Evolutionary conservation across 2,797 vertebrate genomes (phyloP).

Genomic region (Sebastes nivosus): DNA sequence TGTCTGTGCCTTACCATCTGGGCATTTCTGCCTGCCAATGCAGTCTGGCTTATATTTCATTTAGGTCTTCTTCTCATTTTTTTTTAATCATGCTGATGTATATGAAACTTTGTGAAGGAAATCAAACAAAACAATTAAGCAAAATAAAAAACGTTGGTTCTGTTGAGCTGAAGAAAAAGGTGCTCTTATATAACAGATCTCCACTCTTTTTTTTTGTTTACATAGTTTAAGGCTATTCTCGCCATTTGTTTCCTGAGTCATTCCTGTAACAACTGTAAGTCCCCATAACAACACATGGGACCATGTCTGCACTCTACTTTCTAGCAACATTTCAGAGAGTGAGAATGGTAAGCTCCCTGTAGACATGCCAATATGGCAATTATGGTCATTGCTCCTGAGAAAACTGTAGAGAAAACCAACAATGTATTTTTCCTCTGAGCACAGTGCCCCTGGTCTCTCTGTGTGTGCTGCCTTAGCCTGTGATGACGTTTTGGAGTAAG

Average conservation of each 20-base stretch:
- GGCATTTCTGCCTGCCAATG: constrained; percentile 45
- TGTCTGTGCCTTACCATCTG: constrained; percentile 60
- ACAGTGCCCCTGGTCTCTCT: constrained; percentile 43
- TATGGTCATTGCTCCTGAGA: constrained; percentile 64
- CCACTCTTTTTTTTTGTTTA: neutral
- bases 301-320: constrained; percentile 28
- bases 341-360: constrained; percentile 52
- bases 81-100: neutral
- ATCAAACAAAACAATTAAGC: neutral
- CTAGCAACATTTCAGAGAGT: constrained; percentile 42
- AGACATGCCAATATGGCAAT: constrained; percentile 66
- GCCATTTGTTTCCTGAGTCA: constrained; percentile 31
- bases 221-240: constrained; percentile 32
- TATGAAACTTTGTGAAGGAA: neutral
- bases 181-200: neutral
- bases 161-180: neutral
- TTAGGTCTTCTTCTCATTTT: neutral
- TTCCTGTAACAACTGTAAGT: constrained; percentile 20
- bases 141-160: neutral
- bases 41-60: constrained; percentile 43
- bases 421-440: constrained; percentile 64
- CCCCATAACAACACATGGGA: constrained; percentile 21
- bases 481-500: constrained; percentile 69
- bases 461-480: constrained; percentile 55
- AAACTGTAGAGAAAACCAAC: constrained; percentile 72